Evolutionary conservation across 2,888 invertebrate genomes (phyloP).

Genomic region (Dione juno): DNA sequence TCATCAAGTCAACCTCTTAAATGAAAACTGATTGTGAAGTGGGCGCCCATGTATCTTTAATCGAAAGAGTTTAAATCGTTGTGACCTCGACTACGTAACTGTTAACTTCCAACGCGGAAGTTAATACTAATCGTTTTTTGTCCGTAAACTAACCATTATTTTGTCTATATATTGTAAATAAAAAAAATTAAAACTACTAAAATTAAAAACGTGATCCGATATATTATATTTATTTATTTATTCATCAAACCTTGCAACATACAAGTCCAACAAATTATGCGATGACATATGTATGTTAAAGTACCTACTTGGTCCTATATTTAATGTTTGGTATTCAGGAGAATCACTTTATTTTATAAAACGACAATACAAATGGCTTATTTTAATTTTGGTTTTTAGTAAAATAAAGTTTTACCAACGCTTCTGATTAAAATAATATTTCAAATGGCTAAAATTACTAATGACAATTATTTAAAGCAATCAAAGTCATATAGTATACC

Average conservation of each 20-base stretch:
- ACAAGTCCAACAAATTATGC: not conserved
- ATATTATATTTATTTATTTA: not conserved
- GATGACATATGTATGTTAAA: not conserved
- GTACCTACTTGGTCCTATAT: not conserved
- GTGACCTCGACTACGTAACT: slow-evolving; percentile 42
- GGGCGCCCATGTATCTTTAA: slow-evolving; percentile 40
- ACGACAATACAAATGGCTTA: not conserved
- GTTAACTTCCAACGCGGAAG: slow-evolving; percentile 40
- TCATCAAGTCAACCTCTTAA: slow-evolving; percentile 22
- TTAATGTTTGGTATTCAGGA: not conserved
- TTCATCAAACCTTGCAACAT: not conserved
- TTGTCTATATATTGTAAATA: slow-evolving; percentile 8
- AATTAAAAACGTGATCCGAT: slow-evolving; percentile 22
- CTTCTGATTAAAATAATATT: too few species aligned
- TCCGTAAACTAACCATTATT: slow-evolving; percentile 26
- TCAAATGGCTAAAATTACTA: not conserved
- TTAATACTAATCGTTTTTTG: slow-evolving; percentile 38
- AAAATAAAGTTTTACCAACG: not conserved
- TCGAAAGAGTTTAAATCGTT: slow-evolving; percentile 39
- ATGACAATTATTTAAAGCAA: not conserved
- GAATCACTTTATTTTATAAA: not conserved
- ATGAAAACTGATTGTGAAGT: slow-evolving; percentile 38
- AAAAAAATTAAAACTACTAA: too few species aligned
- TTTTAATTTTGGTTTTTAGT: not conserved
- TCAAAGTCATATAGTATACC: not conserved